These are phyloP conservation scores for Euclidia mi DNA, from an alignment of 2,888 invertebrate genomes.

Conservation along the genomic window DNA sequence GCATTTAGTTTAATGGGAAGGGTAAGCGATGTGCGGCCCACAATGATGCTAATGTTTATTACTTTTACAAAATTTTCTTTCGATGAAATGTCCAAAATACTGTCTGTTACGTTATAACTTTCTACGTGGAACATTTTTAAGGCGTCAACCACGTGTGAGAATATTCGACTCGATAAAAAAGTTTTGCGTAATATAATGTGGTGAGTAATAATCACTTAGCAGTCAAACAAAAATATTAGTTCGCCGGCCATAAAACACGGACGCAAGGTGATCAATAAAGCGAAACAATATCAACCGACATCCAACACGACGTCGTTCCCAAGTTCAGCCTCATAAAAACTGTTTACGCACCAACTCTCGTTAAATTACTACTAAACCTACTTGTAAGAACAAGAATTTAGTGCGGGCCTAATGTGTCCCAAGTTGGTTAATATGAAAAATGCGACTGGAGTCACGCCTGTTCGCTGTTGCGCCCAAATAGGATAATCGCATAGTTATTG, in stretches of 20 bases:
- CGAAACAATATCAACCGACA: conserved; percentile 34
- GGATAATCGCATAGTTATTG: conserved; percentile 86
- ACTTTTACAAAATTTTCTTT: too few relatives aligned
- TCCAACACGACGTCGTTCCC: conserved; percentile 18
- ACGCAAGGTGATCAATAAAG: conserved; percentile 37
- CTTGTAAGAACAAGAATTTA: conserved; percentile 45
- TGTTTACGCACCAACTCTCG: conserved; percentile 39
- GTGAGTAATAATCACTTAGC: background rate
- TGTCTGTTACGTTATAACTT: too few relatives aligned
- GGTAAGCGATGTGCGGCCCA: too few relatives aligned
- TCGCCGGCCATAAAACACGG: conserved; percentile 27
- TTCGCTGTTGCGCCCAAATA: conserved; percentile 80
- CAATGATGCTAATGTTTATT: too few relatives aligned
- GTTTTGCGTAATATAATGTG: too few relatives aligned
- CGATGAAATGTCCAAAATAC: too few relatives aligned
- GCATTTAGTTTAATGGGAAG: too few relatives aligned
- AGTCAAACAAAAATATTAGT: conserved; percentile 24
- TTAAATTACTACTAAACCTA: conserved; percentile 50
- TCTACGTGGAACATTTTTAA: too few relatives aligned
- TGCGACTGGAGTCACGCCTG: conserved; percentile 79
- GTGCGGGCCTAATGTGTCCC: conserved; percentile 63
- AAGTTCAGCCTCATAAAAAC: conserved; percentile 45
- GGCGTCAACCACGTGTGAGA: too few relatives aligned
- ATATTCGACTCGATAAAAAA: too few relatives aligned
- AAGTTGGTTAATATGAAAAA: conserved; percentile 76